Conservation (phyloP, 64 coral and sea anemone genomes). For the Stichodactyla helianthus region DNA sequence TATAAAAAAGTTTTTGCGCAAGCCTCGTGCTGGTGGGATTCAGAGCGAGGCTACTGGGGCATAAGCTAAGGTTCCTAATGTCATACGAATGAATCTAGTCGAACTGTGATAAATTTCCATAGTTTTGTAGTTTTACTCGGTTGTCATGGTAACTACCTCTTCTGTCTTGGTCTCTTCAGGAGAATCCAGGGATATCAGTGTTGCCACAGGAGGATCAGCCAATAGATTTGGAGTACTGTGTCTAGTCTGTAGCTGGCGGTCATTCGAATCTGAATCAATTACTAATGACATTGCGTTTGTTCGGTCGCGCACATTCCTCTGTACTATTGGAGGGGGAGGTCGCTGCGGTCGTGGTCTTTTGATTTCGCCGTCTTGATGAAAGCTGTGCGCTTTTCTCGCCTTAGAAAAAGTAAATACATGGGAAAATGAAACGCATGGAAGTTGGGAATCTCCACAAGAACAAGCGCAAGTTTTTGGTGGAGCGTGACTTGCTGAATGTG, state of each 20-base stretch:
- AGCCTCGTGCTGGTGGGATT: too few relatives aligned
- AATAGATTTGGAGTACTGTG: constrained; percentile 43
- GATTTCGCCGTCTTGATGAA: neutral
- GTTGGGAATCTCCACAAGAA: too few relatives aligned
- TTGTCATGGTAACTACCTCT: neutral
- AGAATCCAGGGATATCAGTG: constrained; percentile 37
- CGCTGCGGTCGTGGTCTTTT: constrained; percentile 20
- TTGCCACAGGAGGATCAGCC: constrained; percentile 15
- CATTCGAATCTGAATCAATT: neutral
- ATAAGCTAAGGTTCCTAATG: too few relatives aligned
- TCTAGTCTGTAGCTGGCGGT: neutral
- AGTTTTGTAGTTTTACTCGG: too few relatives aligned
- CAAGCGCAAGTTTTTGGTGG: neutral
- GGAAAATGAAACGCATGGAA: neutral
- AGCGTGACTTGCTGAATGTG: too few relatives aligned
- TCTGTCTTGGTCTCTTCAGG: constrained; percentile 18
- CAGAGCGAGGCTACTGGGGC: too few relatives aligned
- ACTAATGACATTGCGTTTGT: constrained; percentile 32
- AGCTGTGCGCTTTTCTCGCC: constrained; percentile 3
- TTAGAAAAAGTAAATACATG: neutral
- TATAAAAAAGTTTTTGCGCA: too few relatives aligned
- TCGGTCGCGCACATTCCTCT: constrained; percentile 23
- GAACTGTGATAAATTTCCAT: too few relatives aligned
- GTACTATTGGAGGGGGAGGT: constrained; percentile 31
- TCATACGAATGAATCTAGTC: too few relatives aligned